Conservation (phyloP, 2,888 invertebrate genomes). For the Spodoptera picta region DNA sequence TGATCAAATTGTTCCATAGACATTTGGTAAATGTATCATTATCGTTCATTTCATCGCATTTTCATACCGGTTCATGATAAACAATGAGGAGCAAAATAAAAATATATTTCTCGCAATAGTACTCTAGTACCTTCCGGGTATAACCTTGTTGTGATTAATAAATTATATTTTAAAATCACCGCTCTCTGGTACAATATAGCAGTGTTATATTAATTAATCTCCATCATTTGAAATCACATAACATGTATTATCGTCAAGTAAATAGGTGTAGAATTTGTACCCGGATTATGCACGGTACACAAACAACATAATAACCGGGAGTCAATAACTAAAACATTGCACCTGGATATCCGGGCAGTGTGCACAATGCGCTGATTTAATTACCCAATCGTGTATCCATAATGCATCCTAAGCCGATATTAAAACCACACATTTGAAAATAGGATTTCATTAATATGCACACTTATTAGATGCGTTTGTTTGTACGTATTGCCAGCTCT, state of each 20-base stretch:
- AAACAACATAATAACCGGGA: conserved; percentile 2
- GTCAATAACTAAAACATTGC: conserved; percentile 9
- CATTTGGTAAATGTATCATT: no score
- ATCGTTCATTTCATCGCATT: no score
- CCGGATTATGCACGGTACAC: conserved; percentile 8
- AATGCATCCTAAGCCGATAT: conserved; percentile 28
- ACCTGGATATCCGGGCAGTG: conserved; percentile 11
- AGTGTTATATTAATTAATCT: no score
- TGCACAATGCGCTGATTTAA: conserved; percentile 28
- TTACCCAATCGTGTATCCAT: conserved; percentile 29
- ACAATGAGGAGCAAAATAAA: no score
- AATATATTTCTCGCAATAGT: no score
- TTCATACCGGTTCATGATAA: no score
- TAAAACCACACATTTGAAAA: conserved; percentile 31
- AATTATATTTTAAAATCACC: no score
- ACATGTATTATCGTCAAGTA: background rate
- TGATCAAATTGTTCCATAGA: no score
- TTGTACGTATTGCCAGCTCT: background rate
- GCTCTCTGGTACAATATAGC: no score
- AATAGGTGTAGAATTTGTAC: background rate
- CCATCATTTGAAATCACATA: no score
- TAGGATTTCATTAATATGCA: background rate
- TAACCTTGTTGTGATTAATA: no score
- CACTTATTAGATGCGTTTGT: background rate
- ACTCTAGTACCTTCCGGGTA: no score